Conservation (phyloP, 2,797 vertebrate species). For the Adrianichthys oophorus region DNA sequence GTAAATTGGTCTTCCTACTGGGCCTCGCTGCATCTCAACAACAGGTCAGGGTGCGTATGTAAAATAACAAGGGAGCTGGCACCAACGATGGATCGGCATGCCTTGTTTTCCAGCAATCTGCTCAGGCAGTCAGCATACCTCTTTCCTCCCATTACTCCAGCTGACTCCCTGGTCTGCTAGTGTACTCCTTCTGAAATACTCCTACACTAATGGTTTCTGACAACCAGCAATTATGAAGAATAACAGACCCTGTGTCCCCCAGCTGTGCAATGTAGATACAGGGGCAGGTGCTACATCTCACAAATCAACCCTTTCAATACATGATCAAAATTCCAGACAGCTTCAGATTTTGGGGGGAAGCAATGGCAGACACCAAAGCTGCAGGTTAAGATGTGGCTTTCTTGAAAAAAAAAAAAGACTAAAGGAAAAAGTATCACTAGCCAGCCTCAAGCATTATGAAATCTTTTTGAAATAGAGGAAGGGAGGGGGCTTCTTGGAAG, state of each 20-base stretch:
- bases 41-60: conserved; percentile 44
- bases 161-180: conserved; percentile 55
- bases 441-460: conserved; percentile 20
- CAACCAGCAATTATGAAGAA: conserved; percentile 75
- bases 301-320: conserved; percentile 32
- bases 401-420: no score
- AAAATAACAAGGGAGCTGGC: conserved; percentile 40
- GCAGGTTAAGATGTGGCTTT: conserved; percentile 38
- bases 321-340: conserved; percentile 44
- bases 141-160: conserved; percentile 52
- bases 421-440: conserved; percentile 22
- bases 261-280: conserved; percentile 31
- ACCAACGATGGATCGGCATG: conserved; percentile 30
- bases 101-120: conserved; percentile 54
- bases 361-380: conserved; percentile 9
- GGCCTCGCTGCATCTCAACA: conserved; percentile 26
- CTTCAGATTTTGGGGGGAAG: conserved; percentile 13
- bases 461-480: conserved; percentile 14
- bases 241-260: conserved; percentile 57
- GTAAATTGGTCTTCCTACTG: conserved; percentile 35
- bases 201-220: conserved; percentile 73
- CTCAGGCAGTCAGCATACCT: conserved; percentile 28
- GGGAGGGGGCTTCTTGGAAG: conserved; percentile 10
- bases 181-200: conserved; percentile 50
- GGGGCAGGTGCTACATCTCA: conserved; percentile 43